phyloP scores from a whole-genome alignment of 1,140 invertebrate species.

The Pachypeltis micranthus region DNA sequence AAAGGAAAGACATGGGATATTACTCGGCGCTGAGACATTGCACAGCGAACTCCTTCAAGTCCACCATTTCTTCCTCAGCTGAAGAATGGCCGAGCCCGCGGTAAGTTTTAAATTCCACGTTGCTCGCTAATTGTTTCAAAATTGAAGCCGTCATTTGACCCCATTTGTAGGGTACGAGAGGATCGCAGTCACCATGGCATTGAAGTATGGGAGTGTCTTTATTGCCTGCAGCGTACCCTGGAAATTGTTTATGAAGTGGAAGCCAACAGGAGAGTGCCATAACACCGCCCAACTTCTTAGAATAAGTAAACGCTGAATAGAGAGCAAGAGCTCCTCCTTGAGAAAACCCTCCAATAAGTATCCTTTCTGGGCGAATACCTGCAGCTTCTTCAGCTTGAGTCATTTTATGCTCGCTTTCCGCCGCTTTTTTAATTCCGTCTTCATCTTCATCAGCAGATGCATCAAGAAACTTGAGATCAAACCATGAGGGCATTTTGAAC shows the following conservation, averaged over 20 bases:
- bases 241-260: slow-evolving; percentile 79
- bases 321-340: slow-evolving; percentile 92
- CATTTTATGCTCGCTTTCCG: slow-evolving; percentile 45
- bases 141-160: slow-evolving; percentile 80
- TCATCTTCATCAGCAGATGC: slow-evolving; percentile 79
- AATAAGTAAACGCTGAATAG: slow-evolving; percentile 73
- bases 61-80: slow-evolving; percentile 71
- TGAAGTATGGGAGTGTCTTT: slow-evolving; percentile 65
- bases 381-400: slow-evolving; percentile 18
- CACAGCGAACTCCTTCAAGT: no score
- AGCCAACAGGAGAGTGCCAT: slow-evolving; percentile 90
- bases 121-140: slow-evolving; percentile 71
- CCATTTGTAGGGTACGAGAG: slow-evolving; percentile 84
- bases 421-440: slow-evolving; percentile 66
- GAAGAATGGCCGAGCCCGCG: slow-evolving; percentile 76
- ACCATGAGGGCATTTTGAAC: slow-evolving; percentile 92
- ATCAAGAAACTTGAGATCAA: slow-evolving; percentile 79
- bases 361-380: slow-evolving; percentile 70
- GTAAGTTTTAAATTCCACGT: slow-evolving; percentile 80
- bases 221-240: slow-evolving; percentile 45
- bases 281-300: slow-evolving; percentile 76
- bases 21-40: no score
- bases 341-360: slow-evolving; percentile 71
- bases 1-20: no score
- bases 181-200: slow-evolving; percentile 90